A percentile compares a stretch with the other conserved stretches of the same genome.
phyloP scores from a whole-genome alignment of 2,113 vertebrate genomes.

The Pongo abelii region DNA sequence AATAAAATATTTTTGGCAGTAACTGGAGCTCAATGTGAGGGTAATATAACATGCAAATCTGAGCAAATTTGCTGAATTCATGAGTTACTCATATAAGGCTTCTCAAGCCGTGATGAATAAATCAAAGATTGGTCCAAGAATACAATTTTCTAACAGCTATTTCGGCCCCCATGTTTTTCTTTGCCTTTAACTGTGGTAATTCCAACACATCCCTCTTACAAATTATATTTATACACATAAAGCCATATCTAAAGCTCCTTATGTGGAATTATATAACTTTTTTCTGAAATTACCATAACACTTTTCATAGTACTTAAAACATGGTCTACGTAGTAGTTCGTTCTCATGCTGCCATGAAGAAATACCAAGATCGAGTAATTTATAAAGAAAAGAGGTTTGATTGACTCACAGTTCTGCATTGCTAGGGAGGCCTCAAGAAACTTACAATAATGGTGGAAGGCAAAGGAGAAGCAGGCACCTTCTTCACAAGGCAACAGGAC shows the following conservation, averaged over 20 bases:
- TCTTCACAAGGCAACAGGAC: too few species aligned
- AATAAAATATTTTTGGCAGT: background rate
- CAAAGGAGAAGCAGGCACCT: too few species aligned
- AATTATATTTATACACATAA: background rate
- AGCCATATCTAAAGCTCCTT: background rate
- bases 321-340: too few species aligned
- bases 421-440: too few species aligned
- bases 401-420: too few species aligned
- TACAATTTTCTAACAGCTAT: background rate
- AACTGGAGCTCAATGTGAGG: background rate
- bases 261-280: background rate
- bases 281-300: background rate
- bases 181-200: background rate
- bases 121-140: background rate
- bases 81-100: background rate
- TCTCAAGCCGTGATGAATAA: background rate
- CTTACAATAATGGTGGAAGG: too few species aligned
- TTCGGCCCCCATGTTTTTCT: background rate
- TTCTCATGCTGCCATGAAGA: too few species aligned
- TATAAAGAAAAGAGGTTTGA: too few species aligned
- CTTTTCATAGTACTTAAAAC: background rate
- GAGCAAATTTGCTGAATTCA: background rate
- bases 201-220: background rate
- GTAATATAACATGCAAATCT: background rate
- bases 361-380: too few species aligned